A percentile compares a stretch with the other conserved stretches of the same genome.
phyloP scores from a whole-genome alignment of 2,888 invertebrate genomes.

The Apotomis betuletana region DNA sequence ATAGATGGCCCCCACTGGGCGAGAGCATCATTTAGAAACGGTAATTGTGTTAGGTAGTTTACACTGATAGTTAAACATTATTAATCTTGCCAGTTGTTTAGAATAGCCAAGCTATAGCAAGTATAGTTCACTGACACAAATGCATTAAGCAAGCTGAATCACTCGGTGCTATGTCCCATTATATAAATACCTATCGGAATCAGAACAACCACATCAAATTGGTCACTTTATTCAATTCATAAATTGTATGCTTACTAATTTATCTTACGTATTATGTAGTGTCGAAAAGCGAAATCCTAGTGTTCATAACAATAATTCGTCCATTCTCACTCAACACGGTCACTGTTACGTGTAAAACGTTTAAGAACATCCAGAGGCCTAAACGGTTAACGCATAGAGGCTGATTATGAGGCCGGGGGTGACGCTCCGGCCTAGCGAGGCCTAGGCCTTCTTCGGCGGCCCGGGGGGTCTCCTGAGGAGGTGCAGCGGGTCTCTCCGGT shows the following conservation, averaged over 20 bases:
- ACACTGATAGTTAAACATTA: too few relatives aligned
- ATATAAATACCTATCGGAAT: too few relatives aligned
- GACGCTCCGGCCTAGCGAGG: conserved; percentile 71
- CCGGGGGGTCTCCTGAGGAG: conserved; percentile 66
- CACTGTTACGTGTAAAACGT: background rate
- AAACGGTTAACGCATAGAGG: conserved; percentile 50
- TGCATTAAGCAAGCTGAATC: too few relatives aligned
- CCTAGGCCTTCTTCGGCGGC: conserved; percentile 75
- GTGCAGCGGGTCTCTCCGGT: conserved; percentile 86
- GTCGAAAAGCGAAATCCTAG: background rate
- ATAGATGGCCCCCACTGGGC: too few relatives aligned
- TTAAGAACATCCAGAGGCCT: background rate
- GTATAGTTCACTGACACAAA: too few relatives aligned
- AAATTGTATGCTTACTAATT: background rate
- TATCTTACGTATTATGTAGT: background rate
- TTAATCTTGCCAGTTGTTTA: too few relatives aligned
- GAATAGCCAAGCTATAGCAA: too few relatives aligned
- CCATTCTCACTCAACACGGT: background rate
- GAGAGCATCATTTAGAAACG: too few relatives aligned
- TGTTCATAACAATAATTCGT: background rate
- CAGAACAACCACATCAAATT: background rate
- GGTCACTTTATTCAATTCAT: background rate
- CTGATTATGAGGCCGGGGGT: conserved; percentile 68
- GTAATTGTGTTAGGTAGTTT: too few relatives aligned
- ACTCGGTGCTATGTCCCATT: too few relatives aligned